Conservation (phyloP, 1,140 invertebrate genomes). For the Penaeus vannamei region DNA sequence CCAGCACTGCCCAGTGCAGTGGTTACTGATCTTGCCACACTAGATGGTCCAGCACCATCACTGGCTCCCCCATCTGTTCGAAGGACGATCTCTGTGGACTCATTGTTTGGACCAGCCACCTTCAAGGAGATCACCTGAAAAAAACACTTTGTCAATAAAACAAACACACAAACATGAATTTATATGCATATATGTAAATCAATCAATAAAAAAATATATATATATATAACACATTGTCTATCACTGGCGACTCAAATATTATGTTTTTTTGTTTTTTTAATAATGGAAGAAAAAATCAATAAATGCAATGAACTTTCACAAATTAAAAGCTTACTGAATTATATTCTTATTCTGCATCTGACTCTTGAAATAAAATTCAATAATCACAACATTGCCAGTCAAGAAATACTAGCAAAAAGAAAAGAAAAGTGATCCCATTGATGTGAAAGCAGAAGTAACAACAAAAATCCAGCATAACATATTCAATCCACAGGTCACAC, state of each 20-base stretch:
- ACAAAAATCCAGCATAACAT: background rate
- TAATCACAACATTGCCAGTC: too few relatives aligned
- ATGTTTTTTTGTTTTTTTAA: too few relatives aligned
- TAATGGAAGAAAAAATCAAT: too few relatives aligned
- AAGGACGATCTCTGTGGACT: constrained; percentile 82
- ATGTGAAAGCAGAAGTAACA: background rate
- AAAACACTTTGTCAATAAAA: background rate
- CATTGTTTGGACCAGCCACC: constrained; percentile 81
- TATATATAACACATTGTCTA: too few relatives aligned
- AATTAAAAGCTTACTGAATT: too few relatives aligned
- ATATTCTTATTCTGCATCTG: too few relatives aligned
- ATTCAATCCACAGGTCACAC: background rate
- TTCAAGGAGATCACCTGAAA: constrained; percentile 86
- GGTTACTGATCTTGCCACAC: constrained; percentile 67
- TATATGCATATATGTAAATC: background rate
- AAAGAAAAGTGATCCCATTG: background rate
- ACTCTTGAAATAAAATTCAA: too few relatives aligned
- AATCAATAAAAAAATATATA: too few relatives aligned
- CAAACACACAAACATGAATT: background rate
- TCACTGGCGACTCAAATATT: too few relatives aligned
- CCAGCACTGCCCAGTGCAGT: constrained; percentile 60
- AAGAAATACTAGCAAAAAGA: background rate
- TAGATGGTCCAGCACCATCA: constrained; percentile 60
- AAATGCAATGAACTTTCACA: too few relatives aligned
- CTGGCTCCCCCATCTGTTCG: constrained; percentile 72